Base-by-base conservation (phyloP, 2,888 invertebrate genomes). In the Cheilosia grossa region DNA sequence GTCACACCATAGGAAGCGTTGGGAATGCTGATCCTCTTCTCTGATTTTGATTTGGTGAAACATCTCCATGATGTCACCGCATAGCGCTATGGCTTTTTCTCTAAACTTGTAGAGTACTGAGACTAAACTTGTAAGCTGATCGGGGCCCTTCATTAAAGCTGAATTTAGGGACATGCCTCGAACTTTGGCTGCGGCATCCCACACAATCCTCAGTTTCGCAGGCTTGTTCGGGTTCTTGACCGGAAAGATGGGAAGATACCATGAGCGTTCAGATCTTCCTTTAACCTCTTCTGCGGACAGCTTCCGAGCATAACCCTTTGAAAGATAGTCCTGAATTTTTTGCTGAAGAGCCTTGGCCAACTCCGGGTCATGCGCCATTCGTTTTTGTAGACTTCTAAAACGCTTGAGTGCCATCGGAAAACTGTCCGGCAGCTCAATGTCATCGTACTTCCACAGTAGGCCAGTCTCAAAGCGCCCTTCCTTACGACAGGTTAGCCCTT, bases 31-130 rank as follows among this genome's bases (percentile, higher is more conserved):
- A 33, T 73, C 63, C 24, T 66, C 49, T 7, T n/a, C 30, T 53
- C 75, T 44, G 5, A 77, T 59, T 30, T 42, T 33, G 13, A 77
- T 53, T 19, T 61, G 53, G 17, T 54, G 61, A 19, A 77, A 61
- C 54, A 69, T 77, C n/a, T 69, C 54, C 47, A 42, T 66, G 40
- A 75, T 75, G 42, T 67, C 66, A 4, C 58, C 51, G 27, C 51
- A 75, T 10, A 75, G 0, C 30, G 19, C 75, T 13, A 51, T n/a
- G 0, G 37, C 9, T n/a, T 24, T 64, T 53, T 59, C 51, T n/a
- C 56, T 54, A 47, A 27, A 27, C 17, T 64, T 30, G 54, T 37
- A 27, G 13, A 56, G 56, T 6, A 74, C 54, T 17, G 30, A 19
- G 9, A 64, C 13, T 10, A 64, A 27, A 27, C 27, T 27, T 6